Evolutionary conservation across 2,888 invertebrate genomes (phyloP), one percentile per base, ranked within the genome.

Genomic region (Dichetophora obliterata): DNA sequence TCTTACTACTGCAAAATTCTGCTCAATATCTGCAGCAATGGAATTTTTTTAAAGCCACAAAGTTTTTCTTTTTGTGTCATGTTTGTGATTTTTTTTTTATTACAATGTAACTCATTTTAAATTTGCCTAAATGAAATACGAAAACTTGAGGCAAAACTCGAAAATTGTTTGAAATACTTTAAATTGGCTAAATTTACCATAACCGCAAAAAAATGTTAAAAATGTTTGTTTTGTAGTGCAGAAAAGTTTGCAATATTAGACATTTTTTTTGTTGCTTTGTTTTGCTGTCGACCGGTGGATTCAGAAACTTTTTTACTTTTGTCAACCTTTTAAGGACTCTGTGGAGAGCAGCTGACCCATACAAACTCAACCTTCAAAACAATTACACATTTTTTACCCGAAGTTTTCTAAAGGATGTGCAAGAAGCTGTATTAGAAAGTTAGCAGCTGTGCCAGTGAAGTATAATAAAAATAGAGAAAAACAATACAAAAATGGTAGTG

Each of bases 121-220:
- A 34, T 71, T 76, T 54, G 59, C 50, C 22, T n/a, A 76, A 76
- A 76, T 72, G 48, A 66, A 54, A 68, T 71, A 24, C 43, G 57
- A 54, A 76, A 76, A 76, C 43, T 76, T 43, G 3, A 19, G 2
- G 11, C 14, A 72, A 22, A 72, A 27, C 50, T 50, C 22, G 65
- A 48, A 73, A 65, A 63, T 63, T 27, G 74, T 59, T 66, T 27
- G 50, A 19, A 61, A 63, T 63, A 73, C 27, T 68, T 75, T 68
- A 70, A 75, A 70, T 70, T 75, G 61, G 63, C 37, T 52, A 71
- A 75, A 75, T 61, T 70, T 22, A 48, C 24, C n/a, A 52, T 52
- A 65, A 66, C 52, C 65, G 24, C 57, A 48, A 31, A 22, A 73
- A 73, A 73, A 14, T 50, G 5, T 52, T 68, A 11, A 27, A 68